Conservation (phyloP, 2,113 vertebrate genomes). For the Patagioenas fasciata region DNA sequence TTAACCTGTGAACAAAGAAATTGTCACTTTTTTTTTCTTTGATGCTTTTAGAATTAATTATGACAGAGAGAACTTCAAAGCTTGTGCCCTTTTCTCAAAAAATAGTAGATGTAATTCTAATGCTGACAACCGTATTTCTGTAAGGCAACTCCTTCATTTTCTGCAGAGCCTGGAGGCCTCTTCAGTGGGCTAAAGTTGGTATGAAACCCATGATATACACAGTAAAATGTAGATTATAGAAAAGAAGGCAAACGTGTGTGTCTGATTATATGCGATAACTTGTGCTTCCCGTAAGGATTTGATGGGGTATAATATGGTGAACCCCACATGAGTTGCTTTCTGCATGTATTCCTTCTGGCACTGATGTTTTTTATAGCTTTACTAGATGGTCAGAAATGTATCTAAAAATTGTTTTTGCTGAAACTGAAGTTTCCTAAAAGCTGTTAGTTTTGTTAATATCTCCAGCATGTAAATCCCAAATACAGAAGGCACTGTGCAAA, state of each 20-base stretch:
- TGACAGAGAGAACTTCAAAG: conserved; percentile 39
- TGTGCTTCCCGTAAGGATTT: background rate
- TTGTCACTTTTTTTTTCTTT: background rate
- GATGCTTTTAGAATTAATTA: conserved; percentile 65
- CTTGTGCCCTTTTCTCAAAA: background rate
- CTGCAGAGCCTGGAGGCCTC: background rate
- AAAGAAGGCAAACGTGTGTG: background rate
- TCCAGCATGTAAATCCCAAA: background rate
- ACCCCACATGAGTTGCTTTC: background rate
- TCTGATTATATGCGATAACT: background rate
- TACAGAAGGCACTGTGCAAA: background rate
- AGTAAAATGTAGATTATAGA: background rate
- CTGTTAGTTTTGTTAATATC: background rate
- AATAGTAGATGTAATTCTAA: background rate
- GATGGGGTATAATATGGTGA: rapidly evolving
- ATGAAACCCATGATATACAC: background rate
- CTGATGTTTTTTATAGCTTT: background rate
- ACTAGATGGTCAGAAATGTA: background rate
- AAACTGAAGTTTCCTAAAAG: background rate
- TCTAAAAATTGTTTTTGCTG: background rate
- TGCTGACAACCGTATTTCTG: conserved; percentile 29
- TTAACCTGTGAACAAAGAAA: background rate
- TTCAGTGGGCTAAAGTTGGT: background rate
- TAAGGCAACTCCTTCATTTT: conserved; percentile 27
- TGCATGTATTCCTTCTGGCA: background rate